Conservation (phyloP, 2,888 invertebrate genomes). For the Rhagonycha lutea region DNA sequence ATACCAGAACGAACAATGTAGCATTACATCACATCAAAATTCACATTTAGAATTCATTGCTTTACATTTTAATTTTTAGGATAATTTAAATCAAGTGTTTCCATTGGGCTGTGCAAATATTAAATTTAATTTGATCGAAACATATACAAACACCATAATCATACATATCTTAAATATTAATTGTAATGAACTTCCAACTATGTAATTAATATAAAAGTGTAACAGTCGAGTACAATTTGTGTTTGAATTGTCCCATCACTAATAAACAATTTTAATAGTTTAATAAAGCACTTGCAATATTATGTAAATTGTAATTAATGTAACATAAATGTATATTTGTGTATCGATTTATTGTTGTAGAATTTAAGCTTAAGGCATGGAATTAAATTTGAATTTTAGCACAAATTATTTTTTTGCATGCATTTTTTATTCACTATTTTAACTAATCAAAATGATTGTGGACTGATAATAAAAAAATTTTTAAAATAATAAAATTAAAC, state of each 20-base stretch:
- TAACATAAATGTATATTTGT: neutral
- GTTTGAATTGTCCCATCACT: neutral
- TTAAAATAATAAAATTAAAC: neutral
- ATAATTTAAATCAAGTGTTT: neutral
- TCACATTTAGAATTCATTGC: neutral
- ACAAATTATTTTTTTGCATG: neutral
- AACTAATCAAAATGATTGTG: neutral
- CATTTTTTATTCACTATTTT: neutral
- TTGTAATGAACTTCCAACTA: neutral
- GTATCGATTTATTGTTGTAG: neutral
- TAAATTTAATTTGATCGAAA: neutral
- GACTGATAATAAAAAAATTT: neutral
- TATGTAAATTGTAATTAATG: neutral
- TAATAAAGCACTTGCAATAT: neutral
- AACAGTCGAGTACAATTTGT: neutral
- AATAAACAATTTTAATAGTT: neutral
- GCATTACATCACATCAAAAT: neutral
- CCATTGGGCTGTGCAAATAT: neutral
- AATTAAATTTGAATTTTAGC: neutral
- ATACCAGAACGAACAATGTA: neutral
- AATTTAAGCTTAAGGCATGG: neutral
- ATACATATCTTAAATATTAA: neutral
- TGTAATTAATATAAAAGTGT: neutral
- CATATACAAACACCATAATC: neutral
- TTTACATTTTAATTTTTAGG: neutral